Conservation (phyloP, 2,888 invertebrate species). For the Leptopilina myrica region DNA sequence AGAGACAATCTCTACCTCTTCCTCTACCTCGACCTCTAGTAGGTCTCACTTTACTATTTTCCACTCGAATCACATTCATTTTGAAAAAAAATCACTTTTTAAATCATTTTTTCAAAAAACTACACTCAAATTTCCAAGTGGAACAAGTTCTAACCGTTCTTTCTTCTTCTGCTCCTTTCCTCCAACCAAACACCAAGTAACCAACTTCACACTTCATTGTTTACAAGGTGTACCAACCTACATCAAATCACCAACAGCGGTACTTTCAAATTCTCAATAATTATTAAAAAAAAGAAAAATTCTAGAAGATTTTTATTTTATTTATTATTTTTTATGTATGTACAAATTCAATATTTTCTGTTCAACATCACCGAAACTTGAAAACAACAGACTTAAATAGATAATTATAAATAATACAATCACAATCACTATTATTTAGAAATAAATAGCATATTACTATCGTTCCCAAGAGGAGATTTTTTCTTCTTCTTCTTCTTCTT, state of each 20-base stretch:
- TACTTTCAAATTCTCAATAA: background rate
- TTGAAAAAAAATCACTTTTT: background rate
- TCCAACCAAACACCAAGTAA: background rate
- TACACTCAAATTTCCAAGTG: no score
- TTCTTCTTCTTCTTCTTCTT: background rate
- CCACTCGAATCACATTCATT: conserved; percentile 28
- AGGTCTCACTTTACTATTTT: conserved; percentile 27
- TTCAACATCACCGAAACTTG: conserved; percentile 34
- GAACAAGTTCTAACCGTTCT: no score
- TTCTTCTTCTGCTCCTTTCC: background rate
- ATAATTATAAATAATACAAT: conserved; percentile 41
- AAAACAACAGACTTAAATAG: conserved; percentile 40
- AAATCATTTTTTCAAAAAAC: background rate
- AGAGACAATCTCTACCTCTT: conserved; percentile 9
- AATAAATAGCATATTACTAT: conserved; percentile 41
- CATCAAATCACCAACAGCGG: no score
- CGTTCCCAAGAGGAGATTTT: conserved; percentile 30
- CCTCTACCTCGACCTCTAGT: conserved; percentile 8
- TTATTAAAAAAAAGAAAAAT: background rate
- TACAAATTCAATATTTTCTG: conserved; percentile 39
- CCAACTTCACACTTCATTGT: background rate
- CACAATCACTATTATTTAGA: conserved; percentile 41
- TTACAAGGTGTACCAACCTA: background rate
- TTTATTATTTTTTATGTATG: conserved; percentile 32
- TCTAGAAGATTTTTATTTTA: conserved; percentile 11